Base-by-base conservation (phyloP, 2,888 invertebrate genomes). In the Sphaerolaimus hirsutus region DNA sequence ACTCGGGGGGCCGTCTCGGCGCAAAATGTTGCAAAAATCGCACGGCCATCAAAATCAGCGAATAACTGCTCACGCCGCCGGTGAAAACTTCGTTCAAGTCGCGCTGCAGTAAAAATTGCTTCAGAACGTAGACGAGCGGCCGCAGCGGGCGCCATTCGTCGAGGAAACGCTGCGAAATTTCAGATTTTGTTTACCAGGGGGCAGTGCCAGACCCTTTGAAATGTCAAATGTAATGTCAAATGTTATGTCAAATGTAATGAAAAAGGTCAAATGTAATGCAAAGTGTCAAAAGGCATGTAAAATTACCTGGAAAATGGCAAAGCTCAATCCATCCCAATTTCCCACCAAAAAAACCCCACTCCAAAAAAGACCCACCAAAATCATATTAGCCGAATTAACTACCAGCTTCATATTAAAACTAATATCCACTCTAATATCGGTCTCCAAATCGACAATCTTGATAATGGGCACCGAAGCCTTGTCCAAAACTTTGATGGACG, bases 11-110 rank as follows among this genome's bases (percentile, higher is more conserved):
- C 73, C 64, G 82, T 79, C 52, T 77, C 76, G 38, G 10, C 7
- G 26, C 21, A 43, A 24, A 36, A 24, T 76, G 76, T 72, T 78
- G 77, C 54, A 97, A 74, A 71, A 93, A 97, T 72, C 86, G 87
- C 68, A 93, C 84, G 65, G 86, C 83, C 81, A 99, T 84, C 55
- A 97, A 76, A 66, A 93, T 91, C 57, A 97, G 76, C 63, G 89
- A 86, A 72, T 99, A 97, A 50, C 91, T 93, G 56, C 89, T 87
- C 67, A 99, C 89, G 66, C 97, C 97, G 53, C 97, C 91, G 53
- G 89, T 91, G 72, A 91, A 99, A 61, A 97, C 93, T 74, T 97
- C 93, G 70, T 97, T 97, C 62, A 97, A 76, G 72, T 91, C 87
- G 61, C 93, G 76, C 71, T 93, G 86, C 55, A 89, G 74, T 54